Evolutionary conservation across 2,888 invertebrate genomes (phyloP), one percentile per base, ranked within the genome.

Genomic region (Acronicta psi): DNA sequence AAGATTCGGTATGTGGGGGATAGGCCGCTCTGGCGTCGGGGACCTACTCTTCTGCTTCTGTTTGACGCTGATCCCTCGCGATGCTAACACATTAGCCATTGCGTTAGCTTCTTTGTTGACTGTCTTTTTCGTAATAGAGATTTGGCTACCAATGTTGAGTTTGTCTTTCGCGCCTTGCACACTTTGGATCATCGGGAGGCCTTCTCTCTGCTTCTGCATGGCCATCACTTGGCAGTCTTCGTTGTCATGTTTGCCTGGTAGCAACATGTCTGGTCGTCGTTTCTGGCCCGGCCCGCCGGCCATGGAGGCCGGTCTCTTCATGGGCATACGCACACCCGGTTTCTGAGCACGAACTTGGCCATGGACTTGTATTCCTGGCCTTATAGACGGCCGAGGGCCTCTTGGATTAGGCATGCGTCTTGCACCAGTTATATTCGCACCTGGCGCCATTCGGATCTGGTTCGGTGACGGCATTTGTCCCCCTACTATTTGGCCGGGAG

Each of bases 221-320:
- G 96, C 95, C 85, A 97, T 96, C 13, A 97, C 96, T 79, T 96
- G 96, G 80, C 97, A 97, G 77, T 97, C 97, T 38, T 96, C 96
- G 73, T 96, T 96, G 72, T 96, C 96, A 62, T 96, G 96, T 80
- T 96, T 95, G 50, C 96, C 96, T 0, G 96, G 96, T 3, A 96
- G 88, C 20, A 96, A 81, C 79, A 96, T 95, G 73, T 96, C 96
- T 63, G 96, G 89, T 14, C 96, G 91, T 62, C 95, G 94, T 75
- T 95, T 94, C 56, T 85, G 86, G 0, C 73, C 83, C 0, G 90
- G 88, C 0, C 86, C 86, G 5, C 82, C 85, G 0, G 76, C 65
- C 68, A 75, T 69, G 0, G 75, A 81, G 0, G 83, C 89, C 0
- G 90, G 89, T 40, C 94, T 77, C 63, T 94, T 94, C 73, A 93